Evolutionary conservation across 2,113 vertebrate genomes (phyloP), one percentile per base, ranked within the genome.

Genomic region (Acanthochromis polyacanthus): DNA sequence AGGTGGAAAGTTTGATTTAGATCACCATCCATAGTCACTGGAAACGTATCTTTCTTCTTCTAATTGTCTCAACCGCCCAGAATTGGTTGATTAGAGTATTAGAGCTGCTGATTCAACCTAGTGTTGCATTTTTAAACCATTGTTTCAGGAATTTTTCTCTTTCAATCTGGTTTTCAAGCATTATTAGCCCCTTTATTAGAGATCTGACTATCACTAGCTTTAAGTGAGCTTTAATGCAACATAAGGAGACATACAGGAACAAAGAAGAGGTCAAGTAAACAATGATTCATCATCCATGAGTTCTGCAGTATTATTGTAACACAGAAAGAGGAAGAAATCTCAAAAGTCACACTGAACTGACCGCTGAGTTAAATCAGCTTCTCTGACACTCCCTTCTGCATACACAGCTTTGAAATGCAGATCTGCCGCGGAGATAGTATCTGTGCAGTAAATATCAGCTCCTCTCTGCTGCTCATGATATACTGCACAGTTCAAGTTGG

Each of bases 321-420:
- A 0, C 36, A 16, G 10, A 68, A 84, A 80, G 52, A 80, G 30
- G 38, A 83, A 80, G 56, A 64, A 80, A 71, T 56, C 59, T 53
- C 55, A 68, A 16, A 62, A 30, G 43, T 71, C 61, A 43, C 43
- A 73, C 50, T 43, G 55, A 65, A 28, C 20, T 16, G 56, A 32
- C 48, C 16, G 0, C 36, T 14, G 10, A 58, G 38, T 58, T 71
- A 25, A 80, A 77, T 62, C 57, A 25, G 59, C 23, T 48, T 23
- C 25, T 70, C 19, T 25, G 28, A 56, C 52, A 4, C 14, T 20
- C 2, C 3, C 15, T 40, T 28, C 9, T 2, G 30, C 10, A 22
- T 14, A 8, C 2, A 16, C 4, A 0, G 25, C 56, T 77, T 38
- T 38, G 11, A 79, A 76, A 73, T 56, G 57, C 52, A 68, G 71